phyloP scores from a whole-genome alignment of 2,888 invertebrate genomes.

The Odontocolon sp. region DNA sequence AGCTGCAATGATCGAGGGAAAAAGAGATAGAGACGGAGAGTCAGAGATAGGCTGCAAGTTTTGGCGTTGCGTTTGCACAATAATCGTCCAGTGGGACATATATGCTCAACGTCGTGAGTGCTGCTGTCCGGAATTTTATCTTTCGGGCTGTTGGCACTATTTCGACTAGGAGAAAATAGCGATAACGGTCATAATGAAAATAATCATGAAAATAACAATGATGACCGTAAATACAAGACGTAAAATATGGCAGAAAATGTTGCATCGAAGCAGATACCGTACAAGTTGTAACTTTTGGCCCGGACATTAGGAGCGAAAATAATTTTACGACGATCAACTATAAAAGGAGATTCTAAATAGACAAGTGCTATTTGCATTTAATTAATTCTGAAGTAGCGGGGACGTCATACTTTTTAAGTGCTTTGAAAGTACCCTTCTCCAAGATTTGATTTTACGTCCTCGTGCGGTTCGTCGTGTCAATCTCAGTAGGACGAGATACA shows the following conservation, averaged over 20 bases:
- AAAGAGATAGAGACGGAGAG: not conserved
- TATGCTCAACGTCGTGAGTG: not conserved
- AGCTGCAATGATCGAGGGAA: not conserved
- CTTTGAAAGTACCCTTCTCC: too few relatives aligned
- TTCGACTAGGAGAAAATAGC: not conserved
- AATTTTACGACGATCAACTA: too few relatives aligned
- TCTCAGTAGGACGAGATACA: conserved; percentile 38
- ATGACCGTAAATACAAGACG: not conserved
- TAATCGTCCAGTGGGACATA: conserved; percentile 12
- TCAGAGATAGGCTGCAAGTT: conserved; percentile 17
- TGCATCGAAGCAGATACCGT: too few relatives aligned
- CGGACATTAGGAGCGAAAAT: too few relatives aligned
- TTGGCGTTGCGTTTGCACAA: conserved; percentile 20
- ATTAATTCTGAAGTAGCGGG: too few relatives aligned
- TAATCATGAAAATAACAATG: not conserved
- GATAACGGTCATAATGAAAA: conserved; percentile 9
- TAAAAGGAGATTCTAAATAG: too few relatives aligned
- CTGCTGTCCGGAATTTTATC: not conserved
- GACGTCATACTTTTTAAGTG: too few relatives aligned
- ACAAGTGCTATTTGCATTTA: too few relatives aligned
- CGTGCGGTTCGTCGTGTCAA: not conserved
- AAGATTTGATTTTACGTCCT: conserved; percentile 34
- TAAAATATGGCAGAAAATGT: too few relatives aligned
- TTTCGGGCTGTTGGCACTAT: not conserved
- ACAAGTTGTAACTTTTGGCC: too few relatives aligned